These are phyloP conservation scores for Plumapathes pennacea DNA, from an alignment of 92 coral and sea anemone species.

Conservation along the genomic window DNA sequence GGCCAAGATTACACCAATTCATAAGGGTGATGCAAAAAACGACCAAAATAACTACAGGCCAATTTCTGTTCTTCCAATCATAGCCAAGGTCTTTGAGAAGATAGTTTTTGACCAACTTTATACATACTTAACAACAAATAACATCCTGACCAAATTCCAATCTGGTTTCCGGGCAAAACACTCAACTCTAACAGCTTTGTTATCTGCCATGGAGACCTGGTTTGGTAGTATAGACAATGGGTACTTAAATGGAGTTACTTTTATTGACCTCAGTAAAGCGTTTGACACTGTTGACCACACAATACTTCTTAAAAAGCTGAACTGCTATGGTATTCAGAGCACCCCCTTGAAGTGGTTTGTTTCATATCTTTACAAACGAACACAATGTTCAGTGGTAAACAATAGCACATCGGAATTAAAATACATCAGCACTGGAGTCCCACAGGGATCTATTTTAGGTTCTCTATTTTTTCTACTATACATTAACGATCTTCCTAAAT, in stretches of 20 bases:
- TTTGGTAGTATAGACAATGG: conserved; percentile 40
- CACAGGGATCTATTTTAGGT: conserved; percentile 57
- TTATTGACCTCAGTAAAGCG: conserved; percentile 52
- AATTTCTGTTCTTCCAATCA: conserved; percentile 35
- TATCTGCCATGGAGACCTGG: conserved; percentile 51
- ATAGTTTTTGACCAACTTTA: conserved; percentile 39
- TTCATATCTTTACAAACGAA: conserved; percentile 21
- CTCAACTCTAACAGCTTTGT: conserved; percentile 51
- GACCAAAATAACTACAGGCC: too few relatives aligned
- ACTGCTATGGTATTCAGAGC: conserved; percentile 22
- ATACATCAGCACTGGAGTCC: conserved; percentile 29
- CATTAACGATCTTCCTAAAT: conserved; percentile 12
- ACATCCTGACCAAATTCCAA: conserved; percentile 34
- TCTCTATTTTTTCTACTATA: conserved; percentile 43
- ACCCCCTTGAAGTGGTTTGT: conserved; percentile 26
- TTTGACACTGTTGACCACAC: conserved; percentile 45
- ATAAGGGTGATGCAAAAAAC: too few relatives aligned
- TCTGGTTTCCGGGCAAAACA: conserved; percentile 49
- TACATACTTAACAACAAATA: conserved; percentile 24
- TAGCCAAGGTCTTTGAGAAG: conserved; percentile 31
- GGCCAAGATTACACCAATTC: too few relatives aligned
- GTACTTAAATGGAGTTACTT: conserved; percentile 36
- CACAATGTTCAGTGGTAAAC: conserved; percentile 40
- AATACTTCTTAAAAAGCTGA: conserved; percentile 32
- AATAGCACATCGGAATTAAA: conserved; percentile 5